Evolutionary conservation across 2,113 vertebrate species (phyloP).

Genomic region (Mungos mungo): DNA sequence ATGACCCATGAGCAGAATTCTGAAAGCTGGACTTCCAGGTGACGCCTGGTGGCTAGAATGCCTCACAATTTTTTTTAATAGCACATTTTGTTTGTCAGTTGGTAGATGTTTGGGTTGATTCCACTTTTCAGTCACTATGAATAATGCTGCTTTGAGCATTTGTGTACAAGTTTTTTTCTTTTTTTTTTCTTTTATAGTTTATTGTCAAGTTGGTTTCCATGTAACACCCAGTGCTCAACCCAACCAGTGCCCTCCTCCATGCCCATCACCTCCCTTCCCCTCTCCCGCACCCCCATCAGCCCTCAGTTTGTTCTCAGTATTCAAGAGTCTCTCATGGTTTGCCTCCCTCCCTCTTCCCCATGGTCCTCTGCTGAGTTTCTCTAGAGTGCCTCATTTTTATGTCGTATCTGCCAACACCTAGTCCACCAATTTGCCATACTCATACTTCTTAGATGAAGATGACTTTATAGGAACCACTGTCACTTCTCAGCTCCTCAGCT

Average conservation of each 20-base stretch:
- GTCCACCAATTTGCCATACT: not conserved
- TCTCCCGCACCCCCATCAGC: too few relatives aligned
- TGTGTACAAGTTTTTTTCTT: not conserved
- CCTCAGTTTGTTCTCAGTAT: too few relatives aligned
- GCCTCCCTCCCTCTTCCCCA: too few relatives aligned
- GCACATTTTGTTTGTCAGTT: not conserved
- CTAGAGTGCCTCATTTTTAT: not conserved
- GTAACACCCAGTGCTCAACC: too few relatives aligned
- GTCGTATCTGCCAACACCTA: not conserved
- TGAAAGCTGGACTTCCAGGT: not conserved
- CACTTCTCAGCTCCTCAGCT: not conserved
- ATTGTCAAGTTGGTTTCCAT: too few relatives aligned
- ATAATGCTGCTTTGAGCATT: not conserved
- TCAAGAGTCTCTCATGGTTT: too few relatives aligned
- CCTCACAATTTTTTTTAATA: not conserved
- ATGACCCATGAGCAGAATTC: not conserved
- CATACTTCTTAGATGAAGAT: not conserved
- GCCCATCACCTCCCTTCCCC: too few relatives aligned
- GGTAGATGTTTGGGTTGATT: not conserved
- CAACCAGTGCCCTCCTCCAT: too few relatives aligned
- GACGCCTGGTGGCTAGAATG: not conserved
- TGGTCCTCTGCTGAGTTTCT: too few relatives aligned
- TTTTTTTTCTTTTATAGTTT: too few relatives aligned
- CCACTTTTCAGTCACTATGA: not conserved
- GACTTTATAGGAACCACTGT: not conserved